Conservation (phyloP, 2,888 invertebrate species). For the Escarpia spicata region DNA sequence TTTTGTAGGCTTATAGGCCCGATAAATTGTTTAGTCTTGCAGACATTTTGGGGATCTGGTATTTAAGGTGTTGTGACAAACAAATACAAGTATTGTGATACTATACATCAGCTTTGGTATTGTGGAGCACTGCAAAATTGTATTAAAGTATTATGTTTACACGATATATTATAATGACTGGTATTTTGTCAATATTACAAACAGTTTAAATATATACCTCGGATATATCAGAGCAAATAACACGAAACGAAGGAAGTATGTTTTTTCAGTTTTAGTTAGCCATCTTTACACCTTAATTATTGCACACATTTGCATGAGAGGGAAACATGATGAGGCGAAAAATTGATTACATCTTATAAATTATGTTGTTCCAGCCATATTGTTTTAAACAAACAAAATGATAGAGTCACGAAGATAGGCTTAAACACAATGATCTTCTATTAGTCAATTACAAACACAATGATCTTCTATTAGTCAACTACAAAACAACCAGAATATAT, state of each 20-base stretch:
- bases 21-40: neutral
- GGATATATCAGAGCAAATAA: neutral
- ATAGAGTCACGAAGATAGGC: neutral
- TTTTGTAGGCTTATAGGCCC: neutral
- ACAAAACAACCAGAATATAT: too few relatives aligned
- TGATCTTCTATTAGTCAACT: too few relatives aligned
- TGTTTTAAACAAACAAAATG: neutral
- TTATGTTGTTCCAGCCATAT: neutral
- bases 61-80: slow-evolving; percentile 2
- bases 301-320: neutral
- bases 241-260: neutral
- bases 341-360: neutral
- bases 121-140: neutral
- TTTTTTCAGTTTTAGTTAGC: neutral
- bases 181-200: neutral
- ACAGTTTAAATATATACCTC: neutral
- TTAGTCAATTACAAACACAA: neutral
- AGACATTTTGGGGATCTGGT: neutral
- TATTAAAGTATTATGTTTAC: neutral
- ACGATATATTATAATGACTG: neutral
- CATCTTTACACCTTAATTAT: neutral
- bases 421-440: neutral
- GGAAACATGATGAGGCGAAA: neutral
- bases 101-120: neutral
- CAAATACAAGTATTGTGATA: neutral